Percentiles rank a stretch among this genome's conserved stretches.
Conservation (phyloP, 2,888 invertebrate genomes). For the Sinhomidia bicolor region DNA sequence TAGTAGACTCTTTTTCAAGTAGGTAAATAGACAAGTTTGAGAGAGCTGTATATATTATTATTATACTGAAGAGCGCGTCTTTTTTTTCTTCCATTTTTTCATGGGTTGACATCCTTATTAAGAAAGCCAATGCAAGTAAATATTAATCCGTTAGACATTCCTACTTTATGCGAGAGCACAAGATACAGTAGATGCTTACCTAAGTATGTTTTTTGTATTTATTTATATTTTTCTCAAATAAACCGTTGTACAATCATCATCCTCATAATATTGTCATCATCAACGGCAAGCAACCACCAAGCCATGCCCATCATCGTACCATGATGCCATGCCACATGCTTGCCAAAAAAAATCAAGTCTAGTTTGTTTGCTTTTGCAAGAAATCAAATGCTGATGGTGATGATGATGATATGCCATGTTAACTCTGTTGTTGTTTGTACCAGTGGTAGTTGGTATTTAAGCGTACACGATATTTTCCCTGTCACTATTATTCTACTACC, state of each 20-base stretch:
- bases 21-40: not conserved
- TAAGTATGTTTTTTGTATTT: slow-evolving; percentile 1
- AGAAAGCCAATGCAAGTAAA: slow-evolving; percentile 39
- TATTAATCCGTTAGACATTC: slow-evolving; percentile 10
- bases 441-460: not conserved
- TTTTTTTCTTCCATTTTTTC: slow-evolving; percentile 41
- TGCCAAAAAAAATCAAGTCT: slow-evolving; percentile 5
- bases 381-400: too few relatives aligned
- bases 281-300: not conserved
- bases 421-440: slow-evolving; percentile 24
- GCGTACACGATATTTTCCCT: slow-evolving; percentile 31
- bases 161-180: not conserved
- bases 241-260: not conserved
- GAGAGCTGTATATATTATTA: too few relatives aligned
- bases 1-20: too few relatives aligned
- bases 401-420: slow-evolving; percentile 37
- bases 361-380: not conserved
- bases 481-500: not conserved
- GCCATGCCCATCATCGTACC: not conserved
- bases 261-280: slow-evolving; percentile 25
- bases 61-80: not conserved
- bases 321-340: not conserved
- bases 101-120: slow-evolving; percentile 51
- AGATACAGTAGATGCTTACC: too few relatives aligned
- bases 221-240: slow-evolving; percentile 14